These are phyloP conservation scores for Aphidius ervi DNA, from an alignment of 1,140 invertebrate species.

Conservation along the genomic window DNA sequence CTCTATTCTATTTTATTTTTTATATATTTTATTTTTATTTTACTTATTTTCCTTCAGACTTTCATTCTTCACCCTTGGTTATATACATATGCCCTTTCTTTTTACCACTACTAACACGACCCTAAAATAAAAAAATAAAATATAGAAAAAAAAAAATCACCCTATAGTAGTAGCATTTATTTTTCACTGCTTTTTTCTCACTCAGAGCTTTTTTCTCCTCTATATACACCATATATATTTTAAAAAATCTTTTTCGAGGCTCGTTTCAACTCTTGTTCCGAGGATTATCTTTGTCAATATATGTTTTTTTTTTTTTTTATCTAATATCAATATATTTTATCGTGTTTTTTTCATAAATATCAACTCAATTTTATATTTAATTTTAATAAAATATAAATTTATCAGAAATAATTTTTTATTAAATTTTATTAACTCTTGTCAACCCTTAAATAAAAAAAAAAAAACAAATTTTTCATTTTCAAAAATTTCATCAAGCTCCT, in stretches of 20 bases:
- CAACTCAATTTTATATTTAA: neutral
- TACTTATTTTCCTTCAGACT: slow-evolving; percentile 20
- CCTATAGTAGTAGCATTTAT: slow-evolving; percentile 14
- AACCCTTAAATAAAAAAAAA: no score
- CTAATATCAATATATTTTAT: slow-evolving; percentile 1
- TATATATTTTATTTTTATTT: slow-evolving; percentile 14
- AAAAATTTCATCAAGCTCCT: no score
- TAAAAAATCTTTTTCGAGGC: neutral
- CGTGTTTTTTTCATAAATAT: neutral
- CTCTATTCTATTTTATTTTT: slow-evolving; percentile 12
- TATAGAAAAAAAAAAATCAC: neutral
- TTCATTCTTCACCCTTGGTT: slow-evolving; percentile 19
- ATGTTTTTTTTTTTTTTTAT: neutral
- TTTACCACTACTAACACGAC: slow-evolving; percentile 1
- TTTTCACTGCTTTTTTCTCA: slow-evolving; percentile 18
- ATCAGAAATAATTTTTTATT: neutral
- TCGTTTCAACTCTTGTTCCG: neutral
- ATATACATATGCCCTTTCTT: slow-evolving; percentile 18
- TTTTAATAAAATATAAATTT: no score
- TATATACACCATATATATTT: slow-evolving; percentile 10
- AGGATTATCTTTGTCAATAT: slow-evolving; percentile 16
- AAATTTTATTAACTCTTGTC: neutral
- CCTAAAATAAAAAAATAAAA: no score
- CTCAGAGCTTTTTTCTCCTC: slow-evolving; percentile 13
- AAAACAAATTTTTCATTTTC: no score